Evolutionary conservation across 2,797 vertebrate genomes (phyloP).

Genomic region (Vespertilio murinus): DNA sequence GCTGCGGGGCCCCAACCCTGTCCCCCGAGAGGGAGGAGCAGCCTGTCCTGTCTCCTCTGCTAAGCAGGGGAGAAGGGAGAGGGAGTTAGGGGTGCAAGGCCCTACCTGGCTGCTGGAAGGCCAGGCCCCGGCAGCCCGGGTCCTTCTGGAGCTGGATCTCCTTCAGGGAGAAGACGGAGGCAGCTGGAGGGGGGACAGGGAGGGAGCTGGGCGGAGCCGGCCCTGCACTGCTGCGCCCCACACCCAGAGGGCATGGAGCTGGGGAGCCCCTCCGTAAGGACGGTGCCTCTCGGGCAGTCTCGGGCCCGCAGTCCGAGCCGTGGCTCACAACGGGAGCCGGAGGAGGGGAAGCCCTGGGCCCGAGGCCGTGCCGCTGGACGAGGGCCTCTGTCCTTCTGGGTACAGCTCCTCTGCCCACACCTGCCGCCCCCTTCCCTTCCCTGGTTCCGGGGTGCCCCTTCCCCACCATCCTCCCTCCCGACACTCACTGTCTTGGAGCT

Average conservation of each 20-base stretch:
- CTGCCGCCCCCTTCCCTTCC: background rate
- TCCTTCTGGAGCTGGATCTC: constrained; percentile 96
- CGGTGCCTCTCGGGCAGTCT: background rate
- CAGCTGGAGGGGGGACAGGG: constrained; percentile 73
- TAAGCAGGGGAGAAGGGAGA: too few relatives aligned
- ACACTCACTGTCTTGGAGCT: constrained; percentile 94
- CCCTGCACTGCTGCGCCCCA: background rate
- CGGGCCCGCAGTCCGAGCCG: too few relatives aligned
- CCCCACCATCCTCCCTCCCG: background rate
- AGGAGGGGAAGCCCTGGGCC: background rate
- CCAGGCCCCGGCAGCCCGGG: constrained; percentile 91
- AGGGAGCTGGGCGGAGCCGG: background rate
- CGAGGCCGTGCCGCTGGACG: background rate
- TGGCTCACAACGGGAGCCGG: background rate
- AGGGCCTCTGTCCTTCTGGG: background rate
- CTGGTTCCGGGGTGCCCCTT: background rate
- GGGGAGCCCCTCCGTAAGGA: too few relatives aligned
- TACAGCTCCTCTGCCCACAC: background rate
- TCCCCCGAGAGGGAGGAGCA: background rate
- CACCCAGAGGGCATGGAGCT: fast-evolving
- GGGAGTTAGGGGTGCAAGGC: background rate
- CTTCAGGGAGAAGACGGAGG: constrained; percentile 93
- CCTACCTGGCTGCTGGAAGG: constrained; percentile 93
- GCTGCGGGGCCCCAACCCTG: background rate
- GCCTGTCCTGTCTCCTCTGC: background rate